Evolutionary conservation across 2,888 invertebrate species (phyloP).

Genomic region (Drosophila mimetica): DNA sequence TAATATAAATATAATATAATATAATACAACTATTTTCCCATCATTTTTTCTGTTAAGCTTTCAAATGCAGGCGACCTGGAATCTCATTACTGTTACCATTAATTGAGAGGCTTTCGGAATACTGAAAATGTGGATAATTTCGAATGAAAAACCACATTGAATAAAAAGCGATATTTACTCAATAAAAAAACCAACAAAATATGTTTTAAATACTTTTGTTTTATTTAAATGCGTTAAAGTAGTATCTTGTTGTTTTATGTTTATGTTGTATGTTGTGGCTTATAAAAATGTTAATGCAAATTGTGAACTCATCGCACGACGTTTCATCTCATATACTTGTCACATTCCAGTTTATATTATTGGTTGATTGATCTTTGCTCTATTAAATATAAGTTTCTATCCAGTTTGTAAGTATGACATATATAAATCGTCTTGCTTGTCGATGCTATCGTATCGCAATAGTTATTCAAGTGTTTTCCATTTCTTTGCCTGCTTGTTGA

Average conservation of each 20-base stretch:
- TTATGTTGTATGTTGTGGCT: constrained; percentile 28
- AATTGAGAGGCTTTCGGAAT: too few species aligned
- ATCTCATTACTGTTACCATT: too few species aligned
- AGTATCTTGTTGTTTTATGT: constrained; percentile 34
- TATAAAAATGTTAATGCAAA: constrained; percentile 40
- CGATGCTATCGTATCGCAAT: constrained; percentile 41
- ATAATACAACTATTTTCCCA: too few species aligned
- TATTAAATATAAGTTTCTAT: constrained; percentile 43
- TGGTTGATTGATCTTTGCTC: constrained; percentile 28
- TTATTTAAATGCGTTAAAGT: constrained; percentile 28
- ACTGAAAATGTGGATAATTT: too few species aligned
- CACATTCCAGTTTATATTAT: constrained; percentile 4
- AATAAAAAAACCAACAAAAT: not conserved
- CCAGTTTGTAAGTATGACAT: constrained; percentile 43
- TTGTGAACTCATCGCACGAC: constrained; percentile 11
- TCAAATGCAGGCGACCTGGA: too few species aligned
- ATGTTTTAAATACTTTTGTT: constrained; percentile 7
- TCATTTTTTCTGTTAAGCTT: too few species aligned
- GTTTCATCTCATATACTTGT: not conserved
- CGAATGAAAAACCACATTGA: not conserved
- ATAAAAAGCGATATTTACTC: not conserved
- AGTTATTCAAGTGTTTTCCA: constrained; percentile 18
- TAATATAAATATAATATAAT: too few species aligned
- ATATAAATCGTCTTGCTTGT: constrained; percentile 45
- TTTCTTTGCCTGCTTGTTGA: constrained; percentile 16